A percentile compares a stretch with the other conserved stretches of the same genome.
phyloP scores from a whole-genome alignment of 2,888 invertebrate genomes.

The Muschampia plurimacula region DNA sequence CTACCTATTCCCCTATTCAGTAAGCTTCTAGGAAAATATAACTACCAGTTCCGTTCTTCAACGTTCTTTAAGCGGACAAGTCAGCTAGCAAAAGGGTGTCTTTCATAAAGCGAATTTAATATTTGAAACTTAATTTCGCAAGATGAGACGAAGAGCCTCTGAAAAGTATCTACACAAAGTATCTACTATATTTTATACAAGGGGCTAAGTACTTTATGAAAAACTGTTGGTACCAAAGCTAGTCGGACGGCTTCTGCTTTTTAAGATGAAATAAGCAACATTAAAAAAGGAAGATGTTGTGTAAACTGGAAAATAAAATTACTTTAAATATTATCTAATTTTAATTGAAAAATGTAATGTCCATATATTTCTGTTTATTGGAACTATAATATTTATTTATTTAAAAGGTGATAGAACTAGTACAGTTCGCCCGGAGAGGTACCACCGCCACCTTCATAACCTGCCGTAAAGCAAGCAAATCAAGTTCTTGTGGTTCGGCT shows the following conservation, averaged over 20 bases:
- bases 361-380: too few relatives aligned
- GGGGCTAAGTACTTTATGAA: conserved; percentile 32
- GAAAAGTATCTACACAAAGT: conserved; percentile 37
- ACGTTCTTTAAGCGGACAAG: conserved; percentile 37
- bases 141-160: conserved; percentile 60
- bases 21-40: conserved; percentile 21
- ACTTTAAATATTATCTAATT: background rate
- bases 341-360: too few relatives aligned
- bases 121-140: conserved; percentile 79
- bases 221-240: conserved; percentile 14
- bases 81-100: conserved; percentile 51
- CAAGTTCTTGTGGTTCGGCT: too few relatives aligned
- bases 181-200: conserved; percentile 41
- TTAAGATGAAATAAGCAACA: conserved; percentile 11
- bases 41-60: conserved; percentile 32
- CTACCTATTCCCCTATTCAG: too few relatives aligned
- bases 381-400: too few relatives aligned
- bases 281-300: background rate
- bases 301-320: background rate
- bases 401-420: too few relatives aligned
- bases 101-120: conserved; percentile 77
- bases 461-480: too few relatives aligned
- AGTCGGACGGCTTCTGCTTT: conserved; percentile 1
- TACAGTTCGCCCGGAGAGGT: too few relatives aligned
- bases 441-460: too few relatives aligned